phyloP scores from a whole-genome alignment of 30 jellyfish, hydroid and myxozoan genomes.

The Hydra vulgaris region DNA sequence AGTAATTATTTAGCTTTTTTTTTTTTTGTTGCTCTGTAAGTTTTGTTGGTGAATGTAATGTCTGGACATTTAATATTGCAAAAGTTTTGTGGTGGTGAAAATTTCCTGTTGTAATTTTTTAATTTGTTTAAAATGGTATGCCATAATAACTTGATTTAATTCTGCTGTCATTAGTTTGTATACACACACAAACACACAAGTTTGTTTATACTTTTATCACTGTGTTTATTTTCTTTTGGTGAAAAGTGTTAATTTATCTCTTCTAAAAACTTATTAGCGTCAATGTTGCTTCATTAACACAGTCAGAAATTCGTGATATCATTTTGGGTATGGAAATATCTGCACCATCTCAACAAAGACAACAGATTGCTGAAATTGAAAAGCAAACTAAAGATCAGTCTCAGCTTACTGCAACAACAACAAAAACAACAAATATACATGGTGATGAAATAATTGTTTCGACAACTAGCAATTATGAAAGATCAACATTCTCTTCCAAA shows the following conservation, averaged over 20 bases:
- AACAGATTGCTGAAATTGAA: conserved; percentile 98
- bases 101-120: too few species aligned
- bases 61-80: too few species aligned
- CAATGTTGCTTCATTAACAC: conserved; percentile 98
- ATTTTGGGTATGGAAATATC: conserved; percentile 99
- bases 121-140: too few species aligned
- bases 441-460: conserved; percentile 99
- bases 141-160: too few species aligned
- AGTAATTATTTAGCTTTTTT: conserved; percentile 29
- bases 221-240: neutral
- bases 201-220: too few species aligned
- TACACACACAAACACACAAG: too few species aligned
- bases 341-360: conserved; percentile 99
- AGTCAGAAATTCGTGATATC: conserved; percentile 97
- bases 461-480: conserved; percentile 94
- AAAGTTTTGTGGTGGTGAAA: too few species aligned
- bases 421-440: conserved; percentile 94
- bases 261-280: too few species aligned
- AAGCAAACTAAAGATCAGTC: conserved; percentile 98
- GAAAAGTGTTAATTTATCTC: too few species aligned
- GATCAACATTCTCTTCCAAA: conserved; percentile 94
- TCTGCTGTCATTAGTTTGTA: too few species aligned
- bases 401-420: conserved; percentile 99
- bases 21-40: neutral
- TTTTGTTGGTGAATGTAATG: too few species aligned